Percentiles rank a stretch among this genome's conserved stretches.
These are phyloP conservation scores for Ochropleura plecta DNA, from an alignment of 2,888 invertebrate species.

Conservation along the genomic window DNA sequence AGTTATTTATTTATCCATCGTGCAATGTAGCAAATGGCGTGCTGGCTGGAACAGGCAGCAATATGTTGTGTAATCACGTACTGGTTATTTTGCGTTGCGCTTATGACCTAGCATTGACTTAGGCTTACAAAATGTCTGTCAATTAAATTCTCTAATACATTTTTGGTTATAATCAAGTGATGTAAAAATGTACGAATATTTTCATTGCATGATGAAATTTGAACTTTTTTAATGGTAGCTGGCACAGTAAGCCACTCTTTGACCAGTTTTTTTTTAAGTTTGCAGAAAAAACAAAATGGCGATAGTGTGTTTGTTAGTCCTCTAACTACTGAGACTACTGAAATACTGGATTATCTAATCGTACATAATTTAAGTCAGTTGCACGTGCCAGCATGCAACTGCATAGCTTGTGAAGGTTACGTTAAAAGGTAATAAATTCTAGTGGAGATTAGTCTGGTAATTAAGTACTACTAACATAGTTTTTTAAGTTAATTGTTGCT, in stretches of 20 bases:
- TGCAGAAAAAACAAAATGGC: neutral
- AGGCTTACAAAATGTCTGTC: conserved; percentile 56
- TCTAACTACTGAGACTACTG: too few species aligned
- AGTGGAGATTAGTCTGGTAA: too few species aligned
- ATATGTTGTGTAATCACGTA: conserved; percentile 52
- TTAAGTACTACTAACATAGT: too few species aligned
- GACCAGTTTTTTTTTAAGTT: neutral
- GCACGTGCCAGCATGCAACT: too few species aligned
- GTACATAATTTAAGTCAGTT: too few species aligned
- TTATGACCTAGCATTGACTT: conserved; percentile 38
- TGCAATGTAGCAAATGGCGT: conserved; percentile 42
- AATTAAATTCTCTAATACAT: conserved; percentile 43
- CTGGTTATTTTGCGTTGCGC: conserved; percentile 47
- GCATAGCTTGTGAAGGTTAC: too few species aligned
- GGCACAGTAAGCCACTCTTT: neutral
- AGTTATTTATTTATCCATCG: conserved; percentile 52
- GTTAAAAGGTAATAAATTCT: too few species aligned
- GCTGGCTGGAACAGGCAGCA: conserved; percentile 45
- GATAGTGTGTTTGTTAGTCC: too few species aligned
- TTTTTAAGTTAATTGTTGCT: too few species aligned
- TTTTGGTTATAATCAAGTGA: conserved; percentile 21
- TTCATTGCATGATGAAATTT: neutral
- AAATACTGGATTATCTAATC: too few species aligned
- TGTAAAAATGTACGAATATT: neutral
- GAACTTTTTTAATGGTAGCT: neutral